Percentiles rank a stretch among this genome's conserved stretches.
phyloP scores from a whole-genome alignment of 2,888 invertebrate species.

The Griposia aprilina region DNA sequence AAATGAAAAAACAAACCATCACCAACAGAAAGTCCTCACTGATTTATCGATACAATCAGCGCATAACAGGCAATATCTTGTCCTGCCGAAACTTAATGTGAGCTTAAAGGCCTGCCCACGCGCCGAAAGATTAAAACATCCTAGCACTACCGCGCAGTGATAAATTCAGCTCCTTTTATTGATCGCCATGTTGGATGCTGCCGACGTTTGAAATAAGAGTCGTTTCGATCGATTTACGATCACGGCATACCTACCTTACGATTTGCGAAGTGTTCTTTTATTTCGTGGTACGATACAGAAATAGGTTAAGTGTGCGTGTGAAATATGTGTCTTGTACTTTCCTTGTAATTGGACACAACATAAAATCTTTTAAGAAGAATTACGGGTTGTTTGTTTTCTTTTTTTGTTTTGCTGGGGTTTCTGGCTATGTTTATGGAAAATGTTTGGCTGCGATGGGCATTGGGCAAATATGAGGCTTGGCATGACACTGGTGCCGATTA shows the following conservation, averaged over 20 bases:
- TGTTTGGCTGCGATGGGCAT: background rate
- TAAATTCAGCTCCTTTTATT: slow-evolving; percentile 73
- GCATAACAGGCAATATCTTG: slow-evolving; percentile 55
- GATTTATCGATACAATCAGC: slow-evolving; percentile 54
- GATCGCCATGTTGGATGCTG: slow-evolving; percentile 70
- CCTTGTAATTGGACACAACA: slow-evolving; percentile 44
- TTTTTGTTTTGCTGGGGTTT: background rate
- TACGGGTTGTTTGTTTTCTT: background rate
- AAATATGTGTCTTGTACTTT: slow-evolving; percentile 33
- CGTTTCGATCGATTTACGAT: slow-evolving; percentile 68
- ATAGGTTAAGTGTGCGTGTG: slow-evolving; percentile 55
- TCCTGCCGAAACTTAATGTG: slow-evolving; percentile 64
- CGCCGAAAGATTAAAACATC: slow-evolving; percentile 73
- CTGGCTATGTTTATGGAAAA: background rate
- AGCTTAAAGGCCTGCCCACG: slow-evolving; percentile 68
- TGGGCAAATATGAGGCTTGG: background rate
- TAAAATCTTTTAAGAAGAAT: slow-evolving; percentile 36
- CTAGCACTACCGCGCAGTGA: slow-evolving; percentile 68
- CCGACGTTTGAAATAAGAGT: slow-evolving; percentile 71
- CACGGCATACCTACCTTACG: slow-evolving; percentile 56
- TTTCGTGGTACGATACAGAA: slow-evolving; percentile 51
- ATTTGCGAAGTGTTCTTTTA: slow-evolving; percentile 51
- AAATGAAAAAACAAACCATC: background rate
- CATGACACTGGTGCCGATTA: too few relatives aligned
- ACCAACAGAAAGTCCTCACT: slow-evolving; percentile 10